phyloP scores from a whole-genome alignment of 2,113 vertebrate species.

The Glaucomys volans region DNA sequence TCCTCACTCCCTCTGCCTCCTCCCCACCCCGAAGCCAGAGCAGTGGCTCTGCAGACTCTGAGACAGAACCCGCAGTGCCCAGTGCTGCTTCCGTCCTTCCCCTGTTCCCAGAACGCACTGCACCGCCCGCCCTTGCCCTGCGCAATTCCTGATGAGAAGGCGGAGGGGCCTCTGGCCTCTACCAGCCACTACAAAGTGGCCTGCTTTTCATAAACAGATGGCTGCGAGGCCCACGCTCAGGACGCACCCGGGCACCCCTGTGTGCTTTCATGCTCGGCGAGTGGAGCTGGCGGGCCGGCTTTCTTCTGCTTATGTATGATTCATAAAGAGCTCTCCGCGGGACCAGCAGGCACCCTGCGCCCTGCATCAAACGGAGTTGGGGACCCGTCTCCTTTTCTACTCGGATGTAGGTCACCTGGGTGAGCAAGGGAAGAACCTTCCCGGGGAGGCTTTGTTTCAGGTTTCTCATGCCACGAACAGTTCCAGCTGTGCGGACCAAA shows the following conservation, averaged over 20 bases:
- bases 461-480: neutral
- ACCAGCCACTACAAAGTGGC: neutral
- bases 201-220: neutral
- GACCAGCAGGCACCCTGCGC: neutral
- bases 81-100: neutral
- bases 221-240: neutral
- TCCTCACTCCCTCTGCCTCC: neutral
- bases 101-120: neutral
- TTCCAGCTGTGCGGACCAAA: neutral
- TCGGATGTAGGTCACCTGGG: neutral
- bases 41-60: neutral
- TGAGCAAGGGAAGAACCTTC: neutral
- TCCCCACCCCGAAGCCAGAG: neutral
- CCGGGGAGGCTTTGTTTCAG: neutral
- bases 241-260: neutral
- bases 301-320: conserved; percentile 47
- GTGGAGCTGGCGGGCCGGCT: conserved; percentile 53
- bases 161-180: neutral
- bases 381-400: neutral
- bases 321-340: conserved; percentile 66
- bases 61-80: neutral
- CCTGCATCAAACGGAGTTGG: neutral
- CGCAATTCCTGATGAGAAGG: neutral
- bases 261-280: conserved; percentile 23
- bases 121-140: rapidly evolving